Conservation (phyloP, 2,888 invertebrate genomes). For the Agrotis exclamationis region DNA sequence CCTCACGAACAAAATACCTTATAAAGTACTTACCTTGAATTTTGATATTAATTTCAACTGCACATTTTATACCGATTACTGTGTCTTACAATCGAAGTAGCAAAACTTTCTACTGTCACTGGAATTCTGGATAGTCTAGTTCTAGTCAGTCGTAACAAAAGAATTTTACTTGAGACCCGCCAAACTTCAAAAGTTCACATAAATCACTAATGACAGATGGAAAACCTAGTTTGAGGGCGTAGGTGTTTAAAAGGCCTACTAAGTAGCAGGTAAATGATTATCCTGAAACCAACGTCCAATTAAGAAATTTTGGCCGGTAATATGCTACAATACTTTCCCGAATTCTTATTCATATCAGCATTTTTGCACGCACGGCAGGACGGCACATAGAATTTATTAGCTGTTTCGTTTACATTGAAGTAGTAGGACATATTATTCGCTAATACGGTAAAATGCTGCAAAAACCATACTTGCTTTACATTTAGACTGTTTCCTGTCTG, state of each 20-base stretch:
- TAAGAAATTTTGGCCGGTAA: not conserved
- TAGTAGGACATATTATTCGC: slow-evolving; percentile 15
- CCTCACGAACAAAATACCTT: not conserved
- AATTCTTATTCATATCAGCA: slow-evolving; percentile 16
- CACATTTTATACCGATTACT: no score
- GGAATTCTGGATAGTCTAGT: no score
- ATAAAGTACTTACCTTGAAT: no score
- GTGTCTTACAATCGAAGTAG: no score
- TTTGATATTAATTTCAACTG: no score
- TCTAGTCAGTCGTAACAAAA: no score
- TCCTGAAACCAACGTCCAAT: not conserved
- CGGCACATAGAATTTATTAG: not conserved
- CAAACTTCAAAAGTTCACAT: no score
- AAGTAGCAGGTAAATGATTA: not conserved
- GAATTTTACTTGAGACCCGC: no score
- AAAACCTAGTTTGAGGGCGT: no score
- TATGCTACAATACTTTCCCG: slow-evolving; percentile 21
- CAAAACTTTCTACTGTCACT: no score
- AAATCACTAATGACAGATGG: no score
- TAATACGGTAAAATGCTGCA: not conserved
- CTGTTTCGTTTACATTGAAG: slow-evolving; percentile 1
- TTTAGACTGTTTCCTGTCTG: not conserved
- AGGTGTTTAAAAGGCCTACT: not conserved
- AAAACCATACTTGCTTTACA: no score
- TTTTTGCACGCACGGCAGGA: not conserved